Conservation (phyloP, 2,113 vertebrate genomes). For the Bubo scandiacus region DNA sequence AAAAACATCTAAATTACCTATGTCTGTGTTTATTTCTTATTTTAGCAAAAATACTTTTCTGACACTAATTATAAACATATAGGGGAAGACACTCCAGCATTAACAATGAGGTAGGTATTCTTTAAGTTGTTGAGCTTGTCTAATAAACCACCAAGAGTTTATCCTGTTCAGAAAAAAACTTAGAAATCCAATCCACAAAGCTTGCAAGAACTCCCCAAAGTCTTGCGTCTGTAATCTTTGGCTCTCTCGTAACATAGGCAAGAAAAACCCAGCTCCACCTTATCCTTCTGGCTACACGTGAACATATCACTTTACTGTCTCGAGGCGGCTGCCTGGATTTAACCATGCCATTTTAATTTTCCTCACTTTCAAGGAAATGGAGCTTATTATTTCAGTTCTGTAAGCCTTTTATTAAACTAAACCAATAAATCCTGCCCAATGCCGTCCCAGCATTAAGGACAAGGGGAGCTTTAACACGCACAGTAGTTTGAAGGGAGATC, state of each 20-base stretch:
- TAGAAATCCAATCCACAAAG: conserved; percentile 7
- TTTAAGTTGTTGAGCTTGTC: not conserved
- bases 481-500: not conserved
- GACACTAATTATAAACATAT: not conserved
- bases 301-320: not conserved
- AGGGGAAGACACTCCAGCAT: not conserved
- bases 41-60: not conserved
- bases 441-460: not conserved
- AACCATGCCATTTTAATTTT: conserved; percentile 35
- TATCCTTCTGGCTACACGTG: conserved; percentile 1
- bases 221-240: not conserved
- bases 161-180: not conserved
- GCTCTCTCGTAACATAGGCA: not conserved
- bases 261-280: conserved; percentile 42
- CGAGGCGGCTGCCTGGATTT: not conserved
- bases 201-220: not conserved
- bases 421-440: conserved; percentile 19
- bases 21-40: not conserved
- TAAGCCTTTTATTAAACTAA: conserved; percentile 27
- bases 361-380: conserved; percentile 35
- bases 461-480: not conserved
- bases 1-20: not conserved
- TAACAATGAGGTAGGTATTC: not conserved
- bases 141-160: not conserved
- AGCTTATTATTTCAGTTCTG: conserved; percentile 57